Evolutionary conservation across 2,113 vertebrate genomes (phyloP).

Genomic region (Picathartes gymnocephalus): DNA sequence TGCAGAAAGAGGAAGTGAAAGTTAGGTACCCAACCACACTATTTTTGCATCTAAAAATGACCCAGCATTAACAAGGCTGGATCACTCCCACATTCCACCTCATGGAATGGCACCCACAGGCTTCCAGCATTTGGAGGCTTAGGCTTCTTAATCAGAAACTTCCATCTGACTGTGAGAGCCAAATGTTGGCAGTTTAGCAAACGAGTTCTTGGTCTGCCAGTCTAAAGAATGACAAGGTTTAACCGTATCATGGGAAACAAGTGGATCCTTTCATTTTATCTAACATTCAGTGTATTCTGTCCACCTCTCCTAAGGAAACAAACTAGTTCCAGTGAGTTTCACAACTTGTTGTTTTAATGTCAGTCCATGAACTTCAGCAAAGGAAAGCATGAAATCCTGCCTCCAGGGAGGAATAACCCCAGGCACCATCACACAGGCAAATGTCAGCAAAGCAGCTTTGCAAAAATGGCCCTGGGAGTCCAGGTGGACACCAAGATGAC

Average conservation of each 20-base stretch:
- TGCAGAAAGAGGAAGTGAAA: background rate
- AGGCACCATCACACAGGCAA: background rate
- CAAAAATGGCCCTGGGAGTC: background rate
- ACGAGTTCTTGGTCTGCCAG: background rate
- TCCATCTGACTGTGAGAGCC: background rate
- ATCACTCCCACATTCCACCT: background rate
- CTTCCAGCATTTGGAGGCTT: background rate
- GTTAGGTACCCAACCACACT: background rate
- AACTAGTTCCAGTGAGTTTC: background rate
- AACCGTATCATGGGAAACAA: background rate
- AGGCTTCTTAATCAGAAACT: slow-evolving; percentile 8
- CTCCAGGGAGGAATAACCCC: background rate
- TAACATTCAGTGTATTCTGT: background rate
- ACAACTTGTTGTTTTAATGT: background rate
- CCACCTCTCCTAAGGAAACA: background rate
- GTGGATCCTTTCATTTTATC: background rate
- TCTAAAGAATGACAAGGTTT: background rate
- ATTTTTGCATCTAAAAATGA: slow-evolving; percentile 16
- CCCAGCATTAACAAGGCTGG: background rate
- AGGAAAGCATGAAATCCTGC: background rate
- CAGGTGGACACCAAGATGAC: background rate
- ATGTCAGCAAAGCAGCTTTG: background rate
- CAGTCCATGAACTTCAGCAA: background rate
- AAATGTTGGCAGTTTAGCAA: background rate
- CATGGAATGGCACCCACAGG: background rate